Base-by-base conservation (phyloP, 2,113 vertebrate genomes). In the Malurus alboscapulatus region DNA sequence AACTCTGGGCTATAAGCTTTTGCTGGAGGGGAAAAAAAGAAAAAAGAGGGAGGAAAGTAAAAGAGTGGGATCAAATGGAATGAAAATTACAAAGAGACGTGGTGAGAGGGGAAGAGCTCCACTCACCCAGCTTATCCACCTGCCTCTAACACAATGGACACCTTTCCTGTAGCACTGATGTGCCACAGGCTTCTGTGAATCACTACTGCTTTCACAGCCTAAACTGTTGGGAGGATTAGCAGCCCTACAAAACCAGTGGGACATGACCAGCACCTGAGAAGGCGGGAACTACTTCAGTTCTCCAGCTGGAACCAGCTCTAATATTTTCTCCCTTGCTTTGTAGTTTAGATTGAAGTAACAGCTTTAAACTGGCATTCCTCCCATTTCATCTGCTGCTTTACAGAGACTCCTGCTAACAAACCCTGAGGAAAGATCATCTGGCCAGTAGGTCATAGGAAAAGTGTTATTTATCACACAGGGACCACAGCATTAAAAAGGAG, bases 1-100 rank as follows among this genome's bases (percentile, higher is more conserved):
- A 99, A 99, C 95, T 99, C 99, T n/a, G 98, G 99, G 86, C 97
- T 98, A 96, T 98, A 99, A 57, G 99, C 98, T 95, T 98, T 98
- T 91, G 98, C 99, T 99, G 96, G 91, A 95, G 27, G 30, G 62
- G 16, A 65, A 65, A 75, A 90, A 58, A 92, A 88, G 94, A 84
- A 92, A 36, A 94, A 25, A 92, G 48, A 91, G 25, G 87, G n/a
- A 84, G 55, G 84, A 92, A 84, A 95, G 80, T 77, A 45, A 21
- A 61, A 66, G 84, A 71, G 62, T 24, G 40, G 38, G 32, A 66
- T 80, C 34, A 88, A 80, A 26, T 18, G 63, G 73, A 88, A 78
- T 17, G 73, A 57, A 74, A 74, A 44, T 91, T 79, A 83, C 17
- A 88, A 44, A 74, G 40, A 66, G 27, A 89, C 0, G 2, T 12